A percentile compares a stretch with the other conserved stretches of the same genome.
Conservation (phyloP, 2,888 invertebrate species). For the Lycia hirtaria region DNA sequence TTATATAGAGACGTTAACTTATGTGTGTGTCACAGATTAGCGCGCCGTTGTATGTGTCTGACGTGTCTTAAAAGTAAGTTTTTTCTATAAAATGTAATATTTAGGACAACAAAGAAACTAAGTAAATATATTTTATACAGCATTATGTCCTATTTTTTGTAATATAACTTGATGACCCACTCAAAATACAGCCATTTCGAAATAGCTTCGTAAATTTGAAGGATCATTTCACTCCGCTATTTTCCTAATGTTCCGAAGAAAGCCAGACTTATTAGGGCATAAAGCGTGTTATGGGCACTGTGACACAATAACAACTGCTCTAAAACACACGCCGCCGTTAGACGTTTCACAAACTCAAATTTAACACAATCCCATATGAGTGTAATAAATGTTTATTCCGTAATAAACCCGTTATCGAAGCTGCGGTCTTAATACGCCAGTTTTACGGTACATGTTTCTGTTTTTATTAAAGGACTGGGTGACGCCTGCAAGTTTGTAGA, state of each 20-base stretch:
- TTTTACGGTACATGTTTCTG: conserved; percentile 17
- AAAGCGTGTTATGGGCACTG: conserved; percentile 15
- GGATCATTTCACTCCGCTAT: background rate
- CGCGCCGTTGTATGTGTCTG: too few species aligned
- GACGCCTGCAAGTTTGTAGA: conserved; percentile 6
- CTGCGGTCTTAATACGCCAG: conserved; percentile 28
- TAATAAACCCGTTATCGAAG: conserved; percentile 51
- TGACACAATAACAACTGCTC: conserved; percentile 11
- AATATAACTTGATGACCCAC: background rate
- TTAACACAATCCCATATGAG: conserved; percentile 33
- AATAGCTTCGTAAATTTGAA: conserved; percentile 13
- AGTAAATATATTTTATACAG: background rate
- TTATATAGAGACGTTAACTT: too few species aligned
- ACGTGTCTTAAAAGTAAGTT: too few species aligned
- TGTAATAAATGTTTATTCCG: conserved; percentile 47
- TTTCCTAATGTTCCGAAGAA: conserved; percentile 1
- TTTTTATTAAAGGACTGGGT: conserved; percentile 24
- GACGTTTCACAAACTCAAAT: conserved; percentile 29
- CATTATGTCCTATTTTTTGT: background rate
- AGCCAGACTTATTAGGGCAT: conserved; percentile 7
- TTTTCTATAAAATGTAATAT: too few species aligned
- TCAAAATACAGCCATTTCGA: background rate
- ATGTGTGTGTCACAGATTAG: too few species aligned
- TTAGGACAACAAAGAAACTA: background rate
- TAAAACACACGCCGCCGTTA: conserved; percentile 16